Percentiles rank a stretch among this genome's conserved stretches.
phyloP scores from a whole-genome alignment of 2,113 vertebrate species.

The Dermatemys mawii region DNA sequence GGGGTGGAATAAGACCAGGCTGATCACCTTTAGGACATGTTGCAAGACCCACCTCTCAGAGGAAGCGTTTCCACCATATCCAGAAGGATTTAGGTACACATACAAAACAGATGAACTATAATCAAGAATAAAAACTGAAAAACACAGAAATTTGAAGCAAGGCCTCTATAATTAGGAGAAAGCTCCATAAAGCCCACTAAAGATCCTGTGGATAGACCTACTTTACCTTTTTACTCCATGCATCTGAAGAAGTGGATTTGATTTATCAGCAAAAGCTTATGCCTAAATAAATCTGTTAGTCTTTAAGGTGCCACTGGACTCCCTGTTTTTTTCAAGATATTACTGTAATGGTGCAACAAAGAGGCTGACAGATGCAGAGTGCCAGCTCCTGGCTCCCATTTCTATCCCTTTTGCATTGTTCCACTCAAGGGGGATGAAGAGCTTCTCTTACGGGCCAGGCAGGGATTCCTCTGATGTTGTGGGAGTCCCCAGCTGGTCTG shows the following conservation, averaged over 20 bases:
- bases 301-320: too few species aligned
- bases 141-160: not conserved
- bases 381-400: not conserved
- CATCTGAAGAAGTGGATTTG: too few species aligned
- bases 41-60: not conserved
- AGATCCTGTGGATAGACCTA: not conserved
- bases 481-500: not conserved
- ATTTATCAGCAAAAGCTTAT: too few species aligned
- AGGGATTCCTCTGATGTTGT: not conserved
- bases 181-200: accelerated
- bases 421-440: too few species aligned
- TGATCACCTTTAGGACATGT: not conserved
- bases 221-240: not conserved
- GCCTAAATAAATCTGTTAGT: too few species aligned
- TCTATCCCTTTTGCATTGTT: not conserved
- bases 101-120: not conserved
- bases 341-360: not conserved
- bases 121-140: not conserved
- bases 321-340: not conserved
- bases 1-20: not conserved
- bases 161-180: not conserved
- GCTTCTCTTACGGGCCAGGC: not conserved
- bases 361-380: not conserved
- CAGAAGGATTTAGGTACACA: not conserved
- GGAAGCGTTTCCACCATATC: not conserved